These are phyloP conservation scores for Aradophagus sp. DNA, from an alignment of 1,140 invertebrate species.

Conservation along the genomic window DNA sequence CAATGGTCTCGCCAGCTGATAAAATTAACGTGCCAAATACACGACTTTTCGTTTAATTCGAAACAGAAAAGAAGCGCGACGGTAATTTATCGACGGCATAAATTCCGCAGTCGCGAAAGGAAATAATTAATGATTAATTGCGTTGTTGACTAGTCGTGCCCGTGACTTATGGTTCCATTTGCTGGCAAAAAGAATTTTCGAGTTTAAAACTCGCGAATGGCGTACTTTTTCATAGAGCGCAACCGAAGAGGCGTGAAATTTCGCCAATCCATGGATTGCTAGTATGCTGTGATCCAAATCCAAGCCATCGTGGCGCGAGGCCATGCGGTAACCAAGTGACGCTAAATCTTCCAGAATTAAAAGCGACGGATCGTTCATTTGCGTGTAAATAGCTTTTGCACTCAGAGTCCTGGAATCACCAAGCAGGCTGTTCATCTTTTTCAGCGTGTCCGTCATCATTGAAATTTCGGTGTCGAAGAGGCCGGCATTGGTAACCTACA, in stretches of 20 bases:
- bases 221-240: slow-evolving; percentile 74
- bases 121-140: too few relatives aligned
- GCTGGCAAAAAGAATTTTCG: too few relatives aligned
- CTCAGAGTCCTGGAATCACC: slow-evolving; percentile 44
- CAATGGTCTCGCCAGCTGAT: too few relatives aligned
- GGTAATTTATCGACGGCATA: too few relatives aligned
- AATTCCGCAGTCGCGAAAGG: too few relatives aligned
- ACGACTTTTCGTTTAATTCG: too few relatives aligned
- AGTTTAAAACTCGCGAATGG: too few relatives aligned
- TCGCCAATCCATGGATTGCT: slow-evolving; percentile 76
- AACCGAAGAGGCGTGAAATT: slow-evolving; percentile 77
- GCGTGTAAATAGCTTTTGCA: slow-evolving; percentile 62
- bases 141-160: too few relatives aligned
- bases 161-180: too few relatives aligned
- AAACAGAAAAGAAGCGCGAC: too few relatives aligned
- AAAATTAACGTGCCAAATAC: too few relatives aligned
- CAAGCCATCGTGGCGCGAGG: slow-evolving; percentile 74
- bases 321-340: slow-evolving; percentile 75
- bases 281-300: slow-evolving; percentile 74
- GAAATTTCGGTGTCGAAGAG: slow-evolving; percentile 66
- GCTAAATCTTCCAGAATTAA: slow-evolving; percentile 76
- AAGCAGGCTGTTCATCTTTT: slow-evolving; percentile 67
- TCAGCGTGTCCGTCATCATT: slow-evolving; percentile 66
- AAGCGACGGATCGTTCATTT: slow-evolving; percentile 65
- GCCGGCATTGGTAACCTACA: slow-evolving; percentile 47